phyloP scores from a whole-genome alignment of 1,140 invertebrate genomes.

The Hesperophylax magnus region DNA sequence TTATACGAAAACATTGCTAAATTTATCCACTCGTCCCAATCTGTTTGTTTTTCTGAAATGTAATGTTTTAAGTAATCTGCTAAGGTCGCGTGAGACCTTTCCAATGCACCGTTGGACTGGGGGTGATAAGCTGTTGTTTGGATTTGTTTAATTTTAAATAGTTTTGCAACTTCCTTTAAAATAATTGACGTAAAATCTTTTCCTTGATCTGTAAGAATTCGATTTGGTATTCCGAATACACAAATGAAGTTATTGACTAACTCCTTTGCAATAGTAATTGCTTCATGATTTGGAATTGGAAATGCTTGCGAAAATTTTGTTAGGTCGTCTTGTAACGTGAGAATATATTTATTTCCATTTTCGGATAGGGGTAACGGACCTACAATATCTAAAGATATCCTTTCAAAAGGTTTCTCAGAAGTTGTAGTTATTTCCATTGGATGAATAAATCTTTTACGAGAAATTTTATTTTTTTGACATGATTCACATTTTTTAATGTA shows the following conservation, averaged over 20 bases:
- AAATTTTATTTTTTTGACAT: slow-evolving; percentile 13
- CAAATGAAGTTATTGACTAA: not conserved
- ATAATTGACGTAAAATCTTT: too few species aligned
- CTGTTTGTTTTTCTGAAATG: not conserved
- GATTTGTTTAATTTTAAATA: not conserved
- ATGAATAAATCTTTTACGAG: not conserved
- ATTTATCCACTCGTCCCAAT: slow-evolving; percentile 1
- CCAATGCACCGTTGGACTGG: not conserved
- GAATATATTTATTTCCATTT: slow-evolving; percentile 5
- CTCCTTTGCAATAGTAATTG: not conserved
- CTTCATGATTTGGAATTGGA: slow-evolving; percentile 1
- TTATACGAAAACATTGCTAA: not conserved
- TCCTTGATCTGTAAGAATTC: not conserved
- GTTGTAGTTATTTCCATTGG: slow-evolving; percentile 3
- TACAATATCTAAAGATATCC: not conserved
- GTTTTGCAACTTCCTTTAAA: not conserved
- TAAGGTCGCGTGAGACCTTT: not conserved
- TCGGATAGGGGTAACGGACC: not conserved
- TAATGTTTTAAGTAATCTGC: slow-evolving; percentile 1
- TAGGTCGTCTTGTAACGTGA: not conserved
- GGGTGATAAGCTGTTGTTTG: not conserved
- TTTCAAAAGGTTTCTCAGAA: not conserved
- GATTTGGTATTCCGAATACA: not conserved
- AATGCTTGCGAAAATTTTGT: not conserved
- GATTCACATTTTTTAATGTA: too few species aligned